Base-by-base conservation (phyloP, 2,113 vertebrate species). In the Gymnocephalus cernua region DNA sequence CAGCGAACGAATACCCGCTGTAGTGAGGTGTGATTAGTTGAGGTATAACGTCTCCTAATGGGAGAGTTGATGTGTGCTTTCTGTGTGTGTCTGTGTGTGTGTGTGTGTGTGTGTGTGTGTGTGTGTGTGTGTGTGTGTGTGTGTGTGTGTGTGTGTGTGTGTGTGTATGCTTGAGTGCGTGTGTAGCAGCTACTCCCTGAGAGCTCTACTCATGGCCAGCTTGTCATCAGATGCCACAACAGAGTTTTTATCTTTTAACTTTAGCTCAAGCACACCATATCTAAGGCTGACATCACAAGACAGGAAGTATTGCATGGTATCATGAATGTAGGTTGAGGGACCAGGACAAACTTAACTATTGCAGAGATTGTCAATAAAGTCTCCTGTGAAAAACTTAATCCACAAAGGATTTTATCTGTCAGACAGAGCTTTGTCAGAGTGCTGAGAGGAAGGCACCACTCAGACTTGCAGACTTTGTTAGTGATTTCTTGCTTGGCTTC, bases 1-100 rank as follows among this genome's bases (percentile, higher is more conserved):
- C 58, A 44, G 50, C 8, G 7, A 59, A 21, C 71, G 61, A 65
- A 51, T 74, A 63, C 53, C 41, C 74, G 68, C 72, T 70, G 77
- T 59, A 78, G 63, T 63, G 67, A 73, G 62, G 51, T 76, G 69
- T 85, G 53, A 54, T 69, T 7, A 19, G 47, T 51, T n/a, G 59
- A 66, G 57, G 64, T 23, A 48, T 35, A 56, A 44, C 48, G 18
- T 38, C 68, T 48, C 12, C 32, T 35, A 25, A 64, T 77, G 23
- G 44, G 41, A 61, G 47, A 84, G n/a, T n/a, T n/a, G n/a, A n/a
- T n/a, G n/a, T n/a, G n/a, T n/a, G n/a, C 65, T 56, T 10, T 23
- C 19, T 32, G 3, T 53, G 10, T 48, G 16, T 65, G 63, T 32
- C 5, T 32, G 3, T 53, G 10, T 48, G 32, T 32, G 32, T 32